Conservation (phyloP, 30 jellyfish, hydroid and myxozoan species). For the Pelagia noctiluca region DNA sequence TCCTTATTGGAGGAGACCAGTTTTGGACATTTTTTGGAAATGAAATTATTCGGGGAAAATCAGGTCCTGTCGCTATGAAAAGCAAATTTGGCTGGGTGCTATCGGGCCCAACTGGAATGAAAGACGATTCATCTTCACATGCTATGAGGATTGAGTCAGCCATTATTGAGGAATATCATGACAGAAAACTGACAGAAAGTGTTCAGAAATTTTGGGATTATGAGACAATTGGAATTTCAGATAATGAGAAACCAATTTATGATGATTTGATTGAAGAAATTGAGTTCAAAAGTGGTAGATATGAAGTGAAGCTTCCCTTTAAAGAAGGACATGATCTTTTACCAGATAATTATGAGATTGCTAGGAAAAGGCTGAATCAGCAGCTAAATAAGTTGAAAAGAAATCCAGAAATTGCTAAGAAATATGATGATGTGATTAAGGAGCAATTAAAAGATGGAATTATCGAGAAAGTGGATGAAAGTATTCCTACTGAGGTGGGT, state of each 20-base stretch:
- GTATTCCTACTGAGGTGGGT: neutral
- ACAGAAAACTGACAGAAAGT: neutral
- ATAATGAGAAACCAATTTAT: neutral
- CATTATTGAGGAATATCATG: neutral
- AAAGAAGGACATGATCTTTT: conserved; percentile 7
- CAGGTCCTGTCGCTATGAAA: neutral
- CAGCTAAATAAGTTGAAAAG: too few species aligned
- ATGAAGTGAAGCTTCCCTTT: conserved; percentile 34
- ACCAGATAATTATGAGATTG: conserved; percentile 23
- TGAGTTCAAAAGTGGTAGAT: conserved; percentile 11
- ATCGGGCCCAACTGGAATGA: conserved; percentile 19
- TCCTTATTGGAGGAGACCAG: conserved; percentile 11
- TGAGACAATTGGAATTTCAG: conserved; percentile 28
- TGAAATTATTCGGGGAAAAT: neutral
- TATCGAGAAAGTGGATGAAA: conserved; percentile 18
- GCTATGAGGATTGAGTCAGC: conserved; percentile 11
- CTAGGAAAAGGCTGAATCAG: neutral
- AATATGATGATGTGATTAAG: neutral
- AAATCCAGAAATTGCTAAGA: conserved; percentile 22
- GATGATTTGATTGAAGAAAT: conserved; percentile 30
- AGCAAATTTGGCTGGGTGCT: conserved; percentile 24
- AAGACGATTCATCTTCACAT: conserved; percentile 5
- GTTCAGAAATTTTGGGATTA: conserved; percentile 15
- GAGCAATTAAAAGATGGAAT: conserved; percentile 39
- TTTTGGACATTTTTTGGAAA: conserved; percentile 20